Percentiles rank a stretch among this genome's conserved stretches.
Conservation (phyloP, 2,113 vertebrate genomes). For the Chionis minor region DNA sequence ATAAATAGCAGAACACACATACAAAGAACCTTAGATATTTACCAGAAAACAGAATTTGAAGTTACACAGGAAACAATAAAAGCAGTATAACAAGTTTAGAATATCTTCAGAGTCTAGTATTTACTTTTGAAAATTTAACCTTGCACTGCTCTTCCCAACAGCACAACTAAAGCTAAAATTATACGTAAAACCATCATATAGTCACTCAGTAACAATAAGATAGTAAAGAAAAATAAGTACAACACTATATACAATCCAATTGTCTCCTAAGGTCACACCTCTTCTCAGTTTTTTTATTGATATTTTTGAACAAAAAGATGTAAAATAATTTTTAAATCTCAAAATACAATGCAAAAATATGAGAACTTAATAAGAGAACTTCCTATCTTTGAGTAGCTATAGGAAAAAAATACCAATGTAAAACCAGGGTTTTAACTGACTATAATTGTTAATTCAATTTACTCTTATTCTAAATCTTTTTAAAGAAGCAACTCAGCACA, state of each 20-base stretch:
- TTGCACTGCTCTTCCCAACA: not conserved
- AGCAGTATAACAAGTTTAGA: not conserved
- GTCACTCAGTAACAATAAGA: not conserved
- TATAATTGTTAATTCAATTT: not conserved
- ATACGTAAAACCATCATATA: not conserved
- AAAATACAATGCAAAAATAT: not conserved
- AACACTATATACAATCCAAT: not conserved
- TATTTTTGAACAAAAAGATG: not conserved
- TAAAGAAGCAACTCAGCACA: not conserved
- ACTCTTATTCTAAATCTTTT: not conserved
- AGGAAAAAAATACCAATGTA: accelerated
- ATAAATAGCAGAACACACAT: not conserved
- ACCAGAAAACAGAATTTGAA: not conserved
- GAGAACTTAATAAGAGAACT: not conserved
- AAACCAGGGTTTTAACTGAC: not conserved
- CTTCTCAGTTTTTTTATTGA: not conserved
- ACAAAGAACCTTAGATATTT: not conserved
- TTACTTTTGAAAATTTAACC: not conserved
- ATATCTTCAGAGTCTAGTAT: not conserved
- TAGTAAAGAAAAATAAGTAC: not conserved
- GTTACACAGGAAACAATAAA: not conserved
- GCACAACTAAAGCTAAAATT: not conserved
- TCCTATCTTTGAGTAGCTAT: not conserved
- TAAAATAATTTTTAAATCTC: not conserved
- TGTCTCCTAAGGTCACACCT: not conserved